Evolutionary conservation across 1,140 invertebrate genomes (phyloP).

Genomic region (Phymorhynchus buccinoides): DNA sequence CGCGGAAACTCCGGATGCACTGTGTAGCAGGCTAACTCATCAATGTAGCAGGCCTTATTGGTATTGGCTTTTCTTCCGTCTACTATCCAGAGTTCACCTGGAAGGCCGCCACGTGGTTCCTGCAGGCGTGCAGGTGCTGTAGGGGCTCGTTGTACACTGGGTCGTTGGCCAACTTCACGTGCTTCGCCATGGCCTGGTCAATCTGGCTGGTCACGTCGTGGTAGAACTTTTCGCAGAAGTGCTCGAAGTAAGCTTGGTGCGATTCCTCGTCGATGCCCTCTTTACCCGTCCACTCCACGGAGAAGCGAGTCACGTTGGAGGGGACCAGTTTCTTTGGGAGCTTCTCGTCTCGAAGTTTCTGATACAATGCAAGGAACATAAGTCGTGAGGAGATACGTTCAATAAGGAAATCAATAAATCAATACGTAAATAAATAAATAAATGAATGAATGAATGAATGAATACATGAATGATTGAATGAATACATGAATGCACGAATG

Average conservation of each 20-base stretch:
- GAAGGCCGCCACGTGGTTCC: constrained; percentile 96
- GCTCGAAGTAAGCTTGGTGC: constrained; percentile 91
- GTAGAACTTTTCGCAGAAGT: constrained; percentile 93
- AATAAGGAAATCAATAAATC: no score
- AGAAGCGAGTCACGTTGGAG: constrained; percentile 81
- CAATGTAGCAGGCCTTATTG: no score
- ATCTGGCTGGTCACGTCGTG: constrained; percentile 89
- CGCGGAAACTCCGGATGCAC: no score
- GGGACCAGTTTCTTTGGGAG: constrained; percentile 65
- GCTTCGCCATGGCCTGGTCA: constrained; percentile 69
- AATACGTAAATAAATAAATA: no score
- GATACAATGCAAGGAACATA: no score
- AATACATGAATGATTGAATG: no score
- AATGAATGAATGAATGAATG: no score
- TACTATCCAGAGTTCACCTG: no score
- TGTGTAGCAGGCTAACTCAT: no score
- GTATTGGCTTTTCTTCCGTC: no score
- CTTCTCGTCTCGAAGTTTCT: constrained; percentile 87
- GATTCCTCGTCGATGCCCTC: constrained; percentile 94
- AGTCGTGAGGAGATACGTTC: no score
- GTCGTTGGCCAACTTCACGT: constrained; percentile 76
- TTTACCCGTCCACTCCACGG: constrained; percentile 96
- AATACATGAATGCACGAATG: no score
- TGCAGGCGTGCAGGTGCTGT: constrained; percentile 96
- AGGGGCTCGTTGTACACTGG: constrained; percentile 86